Base-by-base conservation (phyloP, 2,888 invertebrate species). In the Sialis fuliginosa region DNA sequence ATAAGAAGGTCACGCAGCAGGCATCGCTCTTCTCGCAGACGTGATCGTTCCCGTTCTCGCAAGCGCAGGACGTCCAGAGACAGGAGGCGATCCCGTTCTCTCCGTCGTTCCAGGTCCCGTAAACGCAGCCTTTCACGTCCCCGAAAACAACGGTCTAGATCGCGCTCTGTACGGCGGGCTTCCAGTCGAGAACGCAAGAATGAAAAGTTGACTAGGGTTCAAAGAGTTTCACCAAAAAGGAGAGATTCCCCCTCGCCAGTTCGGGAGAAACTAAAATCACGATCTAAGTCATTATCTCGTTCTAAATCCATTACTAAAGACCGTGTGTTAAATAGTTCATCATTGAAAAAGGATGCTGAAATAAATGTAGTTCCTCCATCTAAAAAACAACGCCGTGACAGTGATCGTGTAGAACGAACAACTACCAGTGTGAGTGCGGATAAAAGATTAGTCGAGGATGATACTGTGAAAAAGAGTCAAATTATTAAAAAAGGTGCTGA, bases 341-440 rank as follows among this genome's bases (percentile, higher is more conserved):
- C 43, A 45, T 48, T 46, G 47, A 48, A 50, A 51, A 42, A 53
- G 56, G 52, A 57, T 53, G 50, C 55, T 35, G 57, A 54, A 7
- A 52, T 53, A 50, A 56, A 53, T 40, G 48, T 41, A 44, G 22
- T 22, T 22, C 54, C 51, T 46, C 54, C 52, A 30, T 54, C 47
- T 48, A 53, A 45, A 52, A 48, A 45, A 49, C 52, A 49, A 51
- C 50, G 13, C 52, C 52, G 35, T 49, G 50, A 53, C 44, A 53
- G 40, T 45, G 52, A 51, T 47, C 49, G 48, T 48, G 51, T 49
- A 31, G 46, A 50, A 50, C 43, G 42, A 41, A 33, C 42, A 41
- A 41, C 30, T 6, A 31, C 31, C 10, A 39, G 10, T 12, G 32
- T 58, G 55, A 49, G 61, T 59, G 53, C 49, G 50, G 60, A 50